Evolutionary conservation across 1,140 invertebrate genomes (phyloP), one percentile per base, ranked within the genome.

Genomic region (Panagrolaimus sp.): DNA sequence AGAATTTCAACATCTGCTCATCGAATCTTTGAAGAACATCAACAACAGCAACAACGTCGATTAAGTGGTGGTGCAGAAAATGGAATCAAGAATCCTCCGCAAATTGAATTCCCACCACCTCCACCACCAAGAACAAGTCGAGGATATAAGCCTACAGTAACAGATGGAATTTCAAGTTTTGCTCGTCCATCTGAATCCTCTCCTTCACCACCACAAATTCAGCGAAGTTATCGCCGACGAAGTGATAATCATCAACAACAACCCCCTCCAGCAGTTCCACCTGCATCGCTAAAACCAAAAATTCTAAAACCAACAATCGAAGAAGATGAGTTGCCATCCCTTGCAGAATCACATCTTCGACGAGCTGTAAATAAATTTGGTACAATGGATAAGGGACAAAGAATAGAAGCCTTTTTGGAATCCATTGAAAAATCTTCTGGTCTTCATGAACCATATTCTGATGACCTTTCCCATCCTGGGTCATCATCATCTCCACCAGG

Each of bases 291-390:
- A 15, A 78, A 78, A 62, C 78, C 80, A 15, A 82, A 82, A 28
- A 65, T 74, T n/a, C 63, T 79, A 65, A 76, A 76, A 24, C 58
- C 73, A 17, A 69, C 65, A 26, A 63, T 46, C 4, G 62, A 62
- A 43, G 64, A 65, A 52, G 43, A 43, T 43, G 71, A 72, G 14
- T 32, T 63, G 38, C 17, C 58, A 14, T 46, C 55, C 6, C 86
- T 97, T 70, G 94, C 96, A 86, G 93, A 95, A 73, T 91, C 95
- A 84, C 96, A 96, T 87, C 93, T 97, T 66, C 91, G 94, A 80
- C 89, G 92, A 74, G 93, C 93, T 7, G 95, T 96, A 67, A 95
- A 93, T 85, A 88, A 92, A n/a, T 97, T 96, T 83, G 94, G 94
- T 6, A 97, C 95, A 12, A 84, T 86, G 69, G 94, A 94, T 0